A percentile compares a stretch with the other conserved stretches of the same genome.
Evolutionary conservation across 2,888 invertebrate genomes (phyloP).

Genomic region (Philereme transversata): DNA sequence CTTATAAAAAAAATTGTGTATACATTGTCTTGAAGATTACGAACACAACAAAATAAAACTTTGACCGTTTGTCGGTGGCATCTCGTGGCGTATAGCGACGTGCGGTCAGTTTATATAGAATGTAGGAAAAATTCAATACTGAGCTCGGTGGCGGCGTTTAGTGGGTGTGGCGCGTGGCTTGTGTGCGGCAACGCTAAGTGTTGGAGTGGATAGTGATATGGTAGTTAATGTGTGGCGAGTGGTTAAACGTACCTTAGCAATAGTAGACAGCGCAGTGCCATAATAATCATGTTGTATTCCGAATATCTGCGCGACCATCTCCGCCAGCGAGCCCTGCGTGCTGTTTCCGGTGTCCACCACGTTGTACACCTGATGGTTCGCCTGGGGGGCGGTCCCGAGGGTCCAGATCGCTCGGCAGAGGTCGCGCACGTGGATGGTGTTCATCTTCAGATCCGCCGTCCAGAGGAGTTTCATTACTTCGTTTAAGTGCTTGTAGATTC

Average conservation of each 20-base stretch:
- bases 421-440: conserved; percentile 94
- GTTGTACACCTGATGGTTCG: conserved; percentile 88
- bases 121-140: no score
- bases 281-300: conserved; percentile 94
- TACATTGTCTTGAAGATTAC: no score
- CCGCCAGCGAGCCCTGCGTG: conserved; percentile 93
- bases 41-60: no score
- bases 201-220: no score
- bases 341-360: conserved; percentile 92
- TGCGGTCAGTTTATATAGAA: no score
- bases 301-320: conserved; percentile 92
- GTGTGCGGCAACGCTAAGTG: no score
- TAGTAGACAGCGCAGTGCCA: conserved; percentile 90
- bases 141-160: no score
- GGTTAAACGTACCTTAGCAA: conserved; percentile 87
- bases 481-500: conserved; percentile 93
- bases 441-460: conserved; percentile 92
- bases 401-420: conserved; percentile 93
- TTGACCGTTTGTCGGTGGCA: no score
- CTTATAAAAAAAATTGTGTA: no score
- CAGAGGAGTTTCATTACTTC: conserved; percentile 97
- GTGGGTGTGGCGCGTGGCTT: no score
- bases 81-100: no score
- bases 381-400: conserved; percentile 81
- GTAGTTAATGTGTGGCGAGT: not conserved